Base-by-base conservation (phyloP, 2,113 vertebrate genomes). In the Eulemur rufifrons region DNA sequence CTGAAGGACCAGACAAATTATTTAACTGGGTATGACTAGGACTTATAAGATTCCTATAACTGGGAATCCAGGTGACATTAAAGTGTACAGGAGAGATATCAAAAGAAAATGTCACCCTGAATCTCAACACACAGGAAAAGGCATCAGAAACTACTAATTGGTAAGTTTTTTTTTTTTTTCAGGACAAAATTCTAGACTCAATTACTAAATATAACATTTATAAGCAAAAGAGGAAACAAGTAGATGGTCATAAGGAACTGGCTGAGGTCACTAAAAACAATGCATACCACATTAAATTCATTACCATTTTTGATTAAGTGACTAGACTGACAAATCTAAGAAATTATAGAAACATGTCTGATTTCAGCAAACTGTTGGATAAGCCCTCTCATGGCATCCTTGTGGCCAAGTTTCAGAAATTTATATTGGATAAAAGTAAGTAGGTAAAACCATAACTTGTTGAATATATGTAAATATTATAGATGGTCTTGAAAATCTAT, bases 201-300 rank as follows among this genome's bases (percentile, higher is more conserved):
- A 74, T 90, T 47, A 86, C 85, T 87, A 76, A 96, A 68, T 63
- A 73, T 25, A 93, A 42, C 8, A 89, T 54, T 80, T 84, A 81
- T 17, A 39, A 94, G 17, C 37, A 93, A 96, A 89, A 32, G 82
- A 85, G 54, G 61, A 88, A 95, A 56, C 61, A 91, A 94, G 34
- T 23, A 69, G n/a, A 63, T 50, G 52, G 81, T 82, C 80, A 61
- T 11, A 45, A 61, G 59, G 21, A 94, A 83, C 23, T 86, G 11
- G 9, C 66, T 85, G 13, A 66, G 34, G 68, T 86, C 59, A 68
- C 52, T 86, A 80, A 83, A 82, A 91, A 47, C 34, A 66, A 93
- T 42, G 2, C 17, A 54, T 45, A 17, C 9, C 6, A 74, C 74
- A n/a, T 83, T 68, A 83, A 91, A 86, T 91, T 81, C n/a, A 71